Evolutionary conservation across 2,888 invertebrate species (phyloP), one percentile per base, ranked within the genome.

Genomic region (Meteorus colon): DNA sequence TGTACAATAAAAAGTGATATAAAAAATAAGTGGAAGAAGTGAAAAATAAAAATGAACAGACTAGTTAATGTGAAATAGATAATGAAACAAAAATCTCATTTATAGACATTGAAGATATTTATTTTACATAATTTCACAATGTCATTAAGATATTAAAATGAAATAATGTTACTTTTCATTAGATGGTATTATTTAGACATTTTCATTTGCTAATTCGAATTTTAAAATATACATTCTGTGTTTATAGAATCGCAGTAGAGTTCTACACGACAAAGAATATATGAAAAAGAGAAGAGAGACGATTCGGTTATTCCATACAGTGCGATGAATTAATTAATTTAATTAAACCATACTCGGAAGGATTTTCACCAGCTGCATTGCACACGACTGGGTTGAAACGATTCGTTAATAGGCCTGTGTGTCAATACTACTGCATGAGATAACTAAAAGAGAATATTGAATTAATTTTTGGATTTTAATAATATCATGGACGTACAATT

Each of bases 301-400:
- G n/a, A 19, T 19, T 19, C 10, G 55, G 19, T 55, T 19, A 55
- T 55, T 55, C 55, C 19, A 55, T 19, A 48, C 12, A 48, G n/a
- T n/a, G 19, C 67, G 34, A 76, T 76, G 41, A 76, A 68, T 71
- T 75, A 75, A 71, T 76, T 72, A 48, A 67, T 73, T 76, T 76
- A 76, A 76, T 76, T 73, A 68, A 76, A 76, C 19, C 55, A 55
- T 67, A 67, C 51, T 48, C 48, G 37, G 29, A 48, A 59, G 29
- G 27, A 62, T 72, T 67, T 72, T 48, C 51, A 16, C 31, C 67
- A 27, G 67, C 31, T 67, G 68, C 66, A 66, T 65, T 75, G 66
- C 34, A 75, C 37, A 45, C 31, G 29, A 59, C 55, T 59, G 45
- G 51, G n/a, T 48, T 29, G 14, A 8, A 37, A 66, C 72, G 72